Evolutionary conservation across 2,888 invertebrate genomes (phyloP), one percentile per base, ranked within the genome.

Genomic region (Steromphala cineraria): DNA sequence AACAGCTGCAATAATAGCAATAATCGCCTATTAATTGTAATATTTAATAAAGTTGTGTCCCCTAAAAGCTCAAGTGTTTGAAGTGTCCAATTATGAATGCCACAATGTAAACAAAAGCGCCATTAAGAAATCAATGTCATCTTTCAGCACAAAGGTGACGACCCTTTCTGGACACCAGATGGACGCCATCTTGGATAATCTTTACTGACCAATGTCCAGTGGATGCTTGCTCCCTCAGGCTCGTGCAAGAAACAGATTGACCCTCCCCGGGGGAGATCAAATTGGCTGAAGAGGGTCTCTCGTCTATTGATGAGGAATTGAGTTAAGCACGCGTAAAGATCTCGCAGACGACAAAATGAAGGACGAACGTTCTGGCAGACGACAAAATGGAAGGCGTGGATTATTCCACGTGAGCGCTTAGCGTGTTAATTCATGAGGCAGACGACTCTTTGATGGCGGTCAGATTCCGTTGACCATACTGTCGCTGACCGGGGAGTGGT

Each of bases 281-380:
- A 71, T 71, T 71, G 36, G 71, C 71, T 71, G 71, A 71, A 71
- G 71, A 71, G 71, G 24, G 28, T 71, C 36, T 40, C 71, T 71
- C 36, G 19, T 71, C 71, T 31, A 71, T 71, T 71, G 71, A 71
- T 71, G 71, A 71, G 71, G 71, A 71, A 71, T 71, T 71, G 36
- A 71, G 71, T 71, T 71, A 71, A 71, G 36, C 40, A 71, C 71
- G 71, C 71, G 71, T 71, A 19, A 71, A 71, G 28, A 31, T 28
- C 31, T 19, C 31, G 36, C 31, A 36, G 71, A 71, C 71, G 31
- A 71, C 71, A 71, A 71, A 40, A 71, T 71, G 71, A 36, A 36
- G 71, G 71, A 19, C 40, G 62, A 71, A 71, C 71, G 71, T 71
- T 40, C 40, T 15, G 71, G 19, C 71, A 31, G 71, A 71, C 71